Evolutionary conservation across 2,888 invertebrate genomes (phyloP), one percentile per base, ranked within the genome.

Genomic region (Crossocerus cetratus): DNA sequence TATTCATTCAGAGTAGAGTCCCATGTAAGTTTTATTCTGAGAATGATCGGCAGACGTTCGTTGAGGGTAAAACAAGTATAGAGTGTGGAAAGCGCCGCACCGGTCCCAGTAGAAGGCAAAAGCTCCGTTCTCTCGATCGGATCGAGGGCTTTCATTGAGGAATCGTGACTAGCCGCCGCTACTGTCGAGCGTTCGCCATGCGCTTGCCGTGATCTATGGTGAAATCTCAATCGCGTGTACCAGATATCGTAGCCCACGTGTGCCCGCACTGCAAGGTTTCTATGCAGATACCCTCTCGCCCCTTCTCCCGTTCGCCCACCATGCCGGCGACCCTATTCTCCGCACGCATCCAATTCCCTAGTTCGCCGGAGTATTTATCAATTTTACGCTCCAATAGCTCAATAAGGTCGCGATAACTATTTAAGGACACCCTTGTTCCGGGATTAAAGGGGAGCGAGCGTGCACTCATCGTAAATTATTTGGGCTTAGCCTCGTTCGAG

Each of bases 181-280:
- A 77, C 74, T 49, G 80, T 75, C 23, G 42, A 58, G 45, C 57
- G 16, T 62, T 58, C 44, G 53, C 44, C 63, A 13, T 23, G 63
- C 44, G 55, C 61, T 62, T 44, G 43, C 62, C 49, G 62, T 69
- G 80, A 80, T 82, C 69, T 69, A 74, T 78, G 78, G 69, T 69
- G 81, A 81, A 81, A 81, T 77, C 76, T 68, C 77, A 72, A 76
- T 81, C 80, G 66, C 62, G 67, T 32, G 32, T 77, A 79, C 68
- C 69, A 82, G 82, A 80, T 80, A 82, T 69, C 60, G 61, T 74
- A 65, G 71, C 76, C 80, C 73, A 80, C 80, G 76, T 78, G 71
- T 72, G 49, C 49, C 42, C 65, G n/a, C n/a, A 66, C 71, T 57
- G 45, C 77, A 72, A 78, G 78, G 76, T 62, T 69, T 71, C 76